A percentile compares a stretch with the other conserved stretches of the same genome.
Conservation (phyloP, 2,797 vertebrate species). For the Perodicticus potto region DNA sequence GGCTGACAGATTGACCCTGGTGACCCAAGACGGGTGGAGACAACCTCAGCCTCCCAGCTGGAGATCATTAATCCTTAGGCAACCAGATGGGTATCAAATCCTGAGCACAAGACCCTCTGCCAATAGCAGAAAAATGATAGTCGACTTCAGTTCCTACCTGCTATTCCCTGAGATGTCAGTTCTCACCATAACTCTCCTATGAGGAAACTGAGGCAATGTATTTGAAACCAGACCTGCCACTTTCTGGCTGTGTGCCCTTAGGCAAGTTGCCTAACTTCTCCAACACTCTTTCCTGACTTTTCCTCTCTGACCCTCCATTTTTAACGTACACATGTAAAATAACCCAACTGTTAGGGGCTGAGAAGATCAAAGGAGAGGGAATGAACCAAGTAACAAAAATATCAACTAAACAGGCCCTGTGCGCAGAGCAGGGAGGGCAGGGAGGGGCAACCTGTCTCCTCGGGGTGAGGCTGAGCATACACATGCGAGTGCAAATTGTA, state of each 20-base stretch:
- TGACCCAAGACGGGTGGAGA: not conserved
- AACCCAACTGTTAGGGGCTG: not conserved
- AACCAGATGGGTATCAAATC: accelerated
- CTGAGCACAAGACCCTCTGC: not conserved
- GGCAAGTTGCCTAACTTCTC: not conserved
- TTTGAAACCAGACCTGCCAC: not conserved
- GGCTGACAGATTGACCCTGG: not conserved
- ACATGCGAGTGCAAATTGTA: accelerated
- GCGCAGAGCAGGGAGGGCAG: not conserved
- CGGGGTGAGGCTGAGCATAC: not conserved
- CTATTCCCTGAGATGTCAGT: not conserved
- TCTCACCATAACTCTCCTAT: too few relatives aligned
- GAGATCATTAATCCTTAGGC: not conserved
- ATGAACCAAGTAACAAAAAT: too few relatives aligned
- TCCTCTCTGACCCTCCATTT: not conserved
- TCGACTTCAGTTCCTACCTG: accelerated
- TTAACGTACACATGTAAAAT: not conserved
- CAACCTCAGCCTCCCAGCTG: not conserved
- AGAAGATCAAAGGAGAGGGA: not conserved
- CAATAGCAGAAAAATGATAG: not conserved
- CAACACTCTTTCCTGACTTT: not conserved
- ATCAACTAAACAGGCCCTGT: too few relatives aligned
- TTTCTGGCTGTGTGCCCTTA: not conserved
- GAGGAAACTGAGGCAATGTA: not conserved
- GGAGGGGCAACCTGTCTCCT: too few relatives aligned